Base-by-base conservation (phyloP, 2,113 vertebrate genomes). In the Pholis gunnellus region DNA sequence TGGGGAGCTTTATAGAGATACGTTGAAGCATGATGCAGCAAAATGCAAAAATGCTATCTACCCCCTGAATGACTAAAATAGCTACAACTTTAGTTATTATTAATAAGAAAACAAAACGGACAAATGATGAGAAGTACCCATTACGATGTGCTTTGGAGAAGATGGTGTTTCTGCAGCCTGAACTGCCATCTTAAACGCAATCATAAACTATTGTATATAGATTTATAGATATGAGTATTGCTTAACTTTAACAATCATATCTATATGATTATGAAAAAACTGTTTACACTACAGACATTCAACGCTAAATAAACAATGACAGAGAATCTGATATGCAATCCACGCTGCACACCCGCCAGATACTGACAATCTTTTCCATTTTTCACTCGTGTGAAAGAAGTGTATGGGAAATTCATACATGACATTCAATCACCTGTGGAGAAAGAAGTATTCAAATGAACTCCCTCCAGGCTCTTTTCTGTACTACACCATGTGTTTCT, bases 201-300 rank as follows among this genome's bases (percentile, higher is more conserved):
- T 75, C 25, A 60, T 63, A 76, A 61, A 40, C 31, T 78, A 61
- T 22, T 34, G n/a, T 56, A 72, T 83, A 72, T 56, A 71, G 60
- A 80, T 44, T 14, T 78, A 31, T 87, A 86, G 79, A 76, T 87
- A 75, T 88, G 82, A 86, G 86, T 89, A 91, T 91, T 88, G 85
- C 83, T 91, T 82, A 67, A 87, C 72, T 90, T 90, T 64, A 91
- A 87, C 84, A 88, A 89, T 92, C 82, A 87, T 88, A 81, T 87
- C 66, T 75, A 85, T 65, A 78, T 56, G 64, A 76, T 66, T 78
- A 83, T 84, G 82, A 25, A 81, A 60, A 70, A 72, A 60, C 2
- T 7, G 56, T 38, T 84, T 42, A 68, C 29, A 70, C 56, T 54
- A 83, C 59, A 90, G 66, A 88, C 81, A 89, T 87, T 82, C 79